Conservation (phyloP, 2,888 invertebrate genomes). For the Agapostemon virescens region DNA sequence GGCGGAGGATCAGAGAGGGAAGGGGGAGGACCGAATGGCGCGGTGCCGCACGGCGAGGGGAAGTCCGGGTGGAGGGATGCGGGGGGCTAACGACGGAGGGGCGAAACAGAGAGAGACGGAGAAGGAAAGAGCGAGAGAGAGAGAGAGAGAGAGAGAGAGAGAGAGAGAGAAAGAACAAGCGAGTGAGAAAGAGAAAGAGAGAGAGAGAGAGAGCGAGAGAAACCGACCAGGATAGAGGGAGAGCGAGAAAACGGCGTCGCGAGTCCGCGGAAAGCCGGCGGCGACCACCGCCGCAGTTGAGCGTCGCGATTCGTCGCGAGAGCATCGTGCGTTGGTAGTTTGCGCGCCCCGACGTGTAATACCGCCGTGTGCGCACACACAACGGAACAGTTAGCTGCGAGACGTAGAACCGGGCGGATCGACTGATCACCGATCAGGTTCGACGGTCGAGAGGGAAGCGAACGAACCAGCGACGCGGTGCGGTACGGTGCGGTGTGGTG, state of each 20-base stretch:
- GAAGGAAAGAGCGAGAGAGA: not conserved
- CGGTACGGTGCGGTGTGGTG: not conserved
- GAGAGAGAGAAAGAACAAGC: slow-evolving; percentile 1
- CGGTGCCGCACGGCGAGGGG: slow-evolving; percentile 51
- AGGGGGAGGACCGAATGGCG: slow-evolving; percentile 57
- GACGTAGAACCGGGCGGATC: slow-evolving; percentile 43
- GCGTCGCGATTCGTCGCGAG: slow-evolving; percentile 74
- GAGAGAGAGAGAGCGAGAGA: slow-evolving; percentile 46
- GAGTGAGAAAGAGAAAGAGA: no score
- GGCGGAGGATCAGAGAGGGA: slow-evolving; percentile 36
- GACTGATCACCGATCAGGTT: slow-evolving; percentile 38
- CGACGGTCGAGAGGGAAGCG: slow-evolving; percentile 27
- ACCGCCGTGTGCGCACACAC: slow-evolving; percentile 10
- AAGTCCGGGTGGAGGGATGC: slow-evolving; percentile 34
- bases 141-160: slow-evolving; percentile 16
- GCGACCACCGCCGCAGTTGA: slow-evolving; percentile 76
- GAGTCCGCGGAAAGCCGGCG: slow-evolving; percentile 73
- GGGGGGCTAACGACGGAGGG: slow-evolving; percentile 19
- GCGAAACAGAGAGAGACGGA: not conserved
- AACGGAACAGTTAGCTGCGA: slow-evolving; percentile 42
- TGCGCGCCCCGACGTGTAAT: slow-evolving; percentile 23
- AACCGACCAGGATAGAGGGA: slow-evolving; percentile 18
- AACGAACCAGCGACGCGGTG: not conserved
- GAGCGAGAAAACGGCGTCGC: slow-evolving; percentile 69
- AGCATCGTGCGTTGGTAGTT: slow-evolving; percentile 59